Conservation (phyloP, 2,888 invertebrate species). For the Agonopterix arenella region DNA sequence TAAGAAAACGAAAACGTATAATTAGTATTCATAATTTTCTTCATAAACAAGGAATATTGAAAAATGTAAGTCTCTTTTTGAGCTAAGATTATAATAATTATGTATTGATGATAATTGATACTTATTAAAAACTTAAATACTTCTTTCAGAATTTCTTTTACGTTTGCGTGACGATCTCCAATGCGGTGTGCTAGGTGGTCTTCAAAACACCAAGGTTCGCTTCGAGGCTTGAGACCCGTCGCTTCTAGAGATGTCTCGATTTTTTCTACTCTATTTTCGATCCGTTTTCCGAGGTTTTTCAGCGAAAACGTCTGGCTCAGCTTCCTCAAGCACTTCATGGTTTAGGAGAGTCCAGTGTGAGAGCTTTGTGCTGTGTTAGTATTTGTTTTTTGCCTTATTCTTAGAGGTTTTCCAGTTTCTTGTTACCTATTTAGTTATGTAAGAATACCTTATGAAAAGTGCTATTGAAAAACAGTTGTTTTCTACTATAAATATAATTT, state of each 20-base stretch:
- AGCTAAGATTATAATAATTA: too few relatives aligned
- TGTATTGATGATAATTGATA: background rate
- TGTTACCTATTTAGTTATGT: too few relatives aligned
- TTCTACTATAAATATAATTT: too few relatives aligned
- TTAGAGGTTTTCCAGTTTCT: background rate
- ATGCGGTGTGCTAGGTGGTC: constrained; percentile 37
- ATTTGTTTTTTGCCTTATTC: background rate
- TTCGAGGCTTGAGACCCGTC: constrained; percentile 61
- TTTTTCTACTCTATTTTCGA: constrained; percentile 71
- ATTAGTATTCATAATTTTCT: too few relatives aligned
- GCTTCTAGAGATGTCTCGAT: constrained; percentile 71
- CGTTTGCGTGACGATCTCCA: background rate
- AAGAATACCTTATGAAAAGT: too few relatives aligned
- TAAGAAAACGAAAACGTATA: too few relatives aligned
- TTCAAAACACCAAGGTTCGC: constrained; percentile 45
- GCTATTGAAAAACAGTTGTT: too few relatives aligned
- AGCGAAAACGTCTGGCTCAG: constrained; percentile 65
- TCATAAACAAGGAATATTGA: too few relatives aligned
- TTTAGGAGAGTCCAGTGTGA: constrained; percentile 33
- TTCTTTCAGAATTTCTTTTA: too few relatives aligned
- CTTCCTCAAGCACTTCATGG: constrained; percentile 54
- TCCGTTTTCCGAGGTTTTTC: constrained; percentile 59
- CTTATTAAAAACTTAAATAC: too few relatives aligned
- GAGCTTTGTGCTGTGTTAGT: constrained; percentile 20
- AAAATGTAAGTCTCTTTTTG: too few relatives aligned